Evolutionary conservation across 2,113 vertebrate genomes (phyloP), one percentile per base, ranked within the genome.

Genomic region (Tichodroma muraria): DNA sequence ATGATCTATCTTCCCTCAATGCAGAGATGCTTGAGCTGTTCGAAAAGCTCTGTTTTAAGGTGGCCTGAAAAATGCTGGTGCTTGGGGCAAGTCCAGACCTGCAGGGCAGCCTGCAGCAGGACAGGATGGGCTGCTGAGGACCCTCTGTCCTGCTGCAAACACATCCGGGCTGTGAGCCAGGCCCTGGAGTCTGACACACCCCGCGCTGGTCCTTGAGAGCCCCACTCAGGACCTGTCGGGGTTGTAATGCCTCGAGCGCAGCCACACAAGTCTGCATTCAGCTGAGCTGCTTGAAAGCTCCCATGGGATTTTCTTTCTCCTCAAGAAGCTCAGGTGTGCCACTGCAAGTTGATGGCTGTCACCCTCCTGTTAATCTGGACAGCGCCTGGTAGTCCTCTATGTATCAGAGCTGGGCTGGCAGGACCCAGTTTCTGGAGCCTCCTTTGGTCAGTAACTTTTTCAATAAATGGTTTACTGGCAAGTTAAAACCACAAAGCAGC

Each of bases 161-260:
- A 52, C 71, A 38, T n/a, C 35, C 30, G n/a, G 33, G 7, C 22
- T 50, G n/a, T 49, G 49, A 60, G 59, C 59, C 6, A 6, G 42
- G 14, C 28, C 13, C 33, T 49, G 0, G 3, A 14, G 8, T 40
- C 45, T 77, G 40, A 38, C 8, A 18, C 7, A 20, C 4, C 19
- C 17, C 11, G 2, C 35, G 37, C 6, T 17, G 14, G 24, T 30
- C 37, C 45, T 45, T 21, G 28, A 27, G 66, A 44, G 30, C 33
- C 24, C 23, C 23, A 11, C 54, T 47, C 6, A 1, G 64, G 13
- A 2, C 0, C 24, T 23, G 24, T 27, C 9, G 35, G 68, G 33
- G 28, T 44, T 0, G 0, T 77, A 28, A 3, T 0, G 2, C 30
- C 81, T 54, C 4, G 8, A 44, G 37, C 27, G 30, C 45, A 54